Evolutionary conservation across 2,888 invertebrate genomes (phyloP).

Genomic region (Melinopterus prodromus): DNA sequence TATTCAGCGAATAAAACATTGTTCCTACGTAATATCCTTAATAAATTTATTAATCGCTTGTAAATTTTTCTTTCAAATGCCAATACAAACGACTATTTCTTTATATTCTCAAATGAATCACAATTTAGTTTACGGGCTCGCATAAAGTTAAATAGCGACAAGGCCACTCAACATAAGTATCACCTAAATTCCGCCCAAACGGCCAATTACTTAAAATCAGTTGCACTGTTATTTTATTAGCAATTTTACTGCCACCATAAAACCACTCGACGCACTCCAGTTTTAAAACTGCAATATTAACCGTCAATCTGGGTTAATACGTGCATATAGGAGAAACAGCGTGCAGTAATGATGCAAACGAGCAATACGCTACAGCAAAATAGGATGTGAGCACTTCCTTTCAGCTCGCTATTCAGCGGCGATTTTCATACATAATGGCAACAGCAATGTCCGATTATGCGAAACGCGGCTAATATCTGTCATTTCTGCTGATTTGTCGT

Average conservation of each 20-base stretch:
- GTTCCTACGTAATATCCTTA: too few species aligned
- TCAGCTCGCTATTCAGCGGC: not conserved
- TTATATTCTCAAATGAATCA: too few species aligned
- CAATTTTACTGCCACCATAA: not conserved
- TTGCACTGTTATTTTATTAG: not conserved
- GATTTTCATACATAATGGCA: not conserved
- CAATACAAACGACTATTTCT: too few species aligned
- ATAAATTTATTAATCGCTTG: too few species aligned
- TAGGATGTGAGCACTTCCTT: not conserved
- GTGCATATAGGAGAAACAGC: not conserved
- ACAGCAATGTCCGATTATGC: not conserved
- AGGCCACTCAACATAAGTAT: too few species aligned
- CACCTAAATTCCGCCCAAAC: too few species aligned
- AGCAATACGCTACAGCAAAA: not conserved
- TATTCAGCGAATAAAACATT: too few species aligned
- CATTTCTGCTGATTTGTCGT: constrained; percentile 4
- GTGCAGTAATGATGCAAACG: not conserved
- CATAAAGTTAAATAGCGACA: too few species aligned
- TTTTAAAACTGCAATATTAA: not conserved
- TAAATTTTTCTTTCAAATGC: too few species aligned
- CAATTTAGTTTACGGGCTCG: too few species aligned
- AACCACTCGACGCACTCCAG: not conserved
- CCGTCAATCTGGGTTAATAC: not conserved
- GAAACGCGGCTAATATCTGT: not conserved
- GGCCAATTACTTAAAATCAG: not conserved